Base-by-base conservation (phyloP, 37 sponge, comb jelly and placozoan genomes). In the Haliclona indistincta region DNA sequence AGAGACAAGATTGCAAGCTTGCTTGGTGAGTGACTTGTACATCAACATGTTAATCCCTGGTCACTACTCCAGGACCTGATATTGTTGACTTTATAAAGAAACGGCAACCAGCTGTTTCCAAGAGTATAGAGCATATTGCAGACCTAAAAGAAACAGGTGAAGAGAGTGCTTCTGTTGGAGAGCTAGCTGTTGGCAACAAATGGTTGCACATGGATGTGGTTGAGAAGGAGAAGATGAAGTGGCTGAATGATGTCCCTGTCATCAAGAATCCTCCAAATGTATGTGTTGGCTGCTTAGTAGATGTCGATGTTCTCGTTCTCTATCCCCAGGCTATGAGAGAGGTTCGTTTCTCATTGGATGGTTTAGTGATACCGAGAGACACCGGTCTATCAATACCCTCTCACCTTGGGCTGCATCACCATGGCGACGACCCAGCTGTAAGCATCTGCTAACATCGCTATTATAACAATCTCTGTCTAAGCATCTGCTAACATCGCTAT, bases 191-290 rank as follows among this genome's bases (percentile, higher is more conserved):
- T 7, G 40, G 10, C 13, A 7, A 40, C 38, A 51, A 40, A 22
- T 95, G 93, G 89, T 38, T 88, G 1, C 89, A 95, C 72, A 92
- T 91, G 86, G 89, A 95, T 43, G 70, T 81, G 30, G 52, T 84
- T 23, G 93, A 95, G 71, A 67, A 34, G 15, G 96, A 91, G 51
- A 95, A 92, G 56, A 30, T 92, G 81, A 80, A 92, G 56, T 95
- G 96, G 96, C 92, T 86, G 82, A 61, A 51, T 32, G 76, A 79
- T 28, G 64, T 80, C 13, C 38, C 70, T 34, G 36, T 62, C 19
- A 22, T 28, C 41, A 65, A 0, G 29, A 23, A 28, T 32, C 38
- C 25, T 11, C 38, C n/a, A 6, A 56, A 78, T 22, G 63, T 71
- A 43, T 45, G 39, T 13, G 10, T n/a, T 35, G 0, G 8, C 23